Conservation (phyloP, 2,113 vertebrate species). For the Pluvialis apricaria region DNA sequence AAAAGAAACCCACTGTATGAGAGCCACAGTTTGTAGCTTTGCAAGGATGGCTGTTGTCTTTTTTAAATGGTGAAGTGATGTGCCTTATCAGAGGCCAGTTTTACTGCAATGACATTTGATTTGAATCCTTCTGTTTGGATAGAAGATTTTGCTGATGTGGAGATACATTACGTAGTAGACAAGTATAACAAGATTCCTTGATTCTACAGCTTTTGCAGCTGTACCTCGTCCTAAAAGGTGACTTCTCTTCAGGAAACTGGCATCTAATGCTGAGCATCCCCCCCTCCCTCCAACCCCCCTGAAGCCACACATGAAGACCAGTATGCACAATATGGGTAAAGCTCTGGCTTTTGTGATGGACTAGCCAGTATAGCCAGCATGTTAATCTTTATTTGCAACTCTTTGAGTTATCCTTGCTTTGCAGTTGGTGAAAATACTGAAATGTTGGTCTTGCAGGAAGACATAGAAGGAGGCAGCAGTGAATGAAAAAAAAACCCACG, state of each 20-base stretch:
- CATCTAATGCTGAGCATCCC: not conserved
- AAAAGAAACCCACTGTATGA: not conserved
- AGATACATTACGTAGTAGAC: not conserved
- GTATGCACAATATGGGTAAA: not conserved
- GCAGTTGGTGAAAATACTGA: not conserved
- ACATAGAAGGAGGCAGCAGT: not conserved
- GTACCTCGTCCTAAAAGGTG: not conserved
- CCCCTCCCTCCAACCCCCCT: rapidly evolving
- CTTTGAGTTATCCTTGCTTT: not conserved
- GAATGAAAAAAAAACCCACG: not conserved
- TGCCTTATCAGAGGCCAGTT: not conserved
- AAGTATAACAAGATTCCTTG: not conserved
- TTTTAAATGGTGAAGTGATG: not conserved
- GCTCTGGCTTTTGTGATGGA: not conserved
- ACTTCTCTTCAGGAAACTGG: not conserved
- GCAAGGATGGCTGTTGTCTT: not conserved
- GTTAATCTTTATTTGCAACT: not conserved
- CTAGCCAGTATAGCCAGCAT: not conserved
- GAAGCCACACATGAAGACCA: not conserved
- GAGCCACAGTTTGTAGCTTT: not conserved
- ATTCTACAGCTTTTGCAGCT: not conserved
- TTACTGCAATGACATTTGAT: not conserved
- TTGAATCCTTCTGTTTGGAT: not conserved
- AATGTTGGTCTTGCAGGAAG: not conserved
- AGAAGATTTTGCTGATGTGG: not conserved